phyloP scores from a whole-genome alignment of 2,888 invertebrate species.

The Caradrina clavipalpis region DNA sequence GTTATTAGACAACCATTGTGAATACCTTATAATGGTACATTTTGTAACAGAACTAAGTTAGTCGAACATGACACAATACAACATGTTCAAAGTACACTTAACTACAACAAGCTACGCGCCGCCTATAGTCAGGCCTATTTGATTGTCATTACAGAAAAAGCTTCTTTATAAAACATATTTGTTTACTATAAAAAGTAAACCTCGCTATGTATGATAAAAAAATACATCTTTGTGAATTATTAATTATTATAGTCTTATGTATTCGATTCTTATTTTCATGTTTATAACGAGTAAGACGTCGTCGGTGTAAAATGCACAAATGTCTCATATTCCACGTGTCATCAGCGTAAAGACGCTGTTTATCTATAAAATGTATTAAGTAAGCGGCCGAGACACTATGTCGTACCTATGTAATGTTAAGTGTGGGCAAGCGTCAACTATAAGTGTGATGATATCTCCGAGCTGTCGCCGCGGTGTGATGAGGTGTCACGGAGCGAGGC shows the following conservation, averaged over 20 bases:
- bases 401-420: background rate
- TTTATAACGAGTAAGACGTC: background rate
- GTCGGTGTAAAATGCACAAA: conserved; percentile 5
- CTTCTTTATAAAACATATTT: conserved; percentile 28
- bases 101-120: background rate
- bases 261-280: conserved; percentile 25
- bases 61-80: conserved; percentile 11
- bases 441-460: conserved; percentile 11
- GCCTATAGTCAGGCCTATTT: conserved; percentile 8
- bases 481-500: background rate
- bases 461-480: background rate
- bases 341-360: background rate
- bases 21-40: conserved; percentile 13
- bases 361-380: background rate
- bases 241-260: conserved; percentile 18
- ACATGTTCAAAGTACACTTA: conserved; percentile 9
- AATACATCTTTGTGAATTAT: conserved; percentile 32
- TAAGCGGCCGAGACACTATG: conserved; percentile 4
- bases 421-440: conserved; percentile 8
- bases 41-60: conserved; percentile 35
- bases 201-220: conserved; percentile 26
- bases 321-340: background rate
- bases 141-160: conserved; percentile 24
- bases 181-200: conserved; percentile 22
- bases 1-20: conserved; percentile 61